Percentiles rank a stretch among this genome's conserved stretches.
These are phyloP conservation scores for Brenthis ino DNA, from an alignment of 2,888 invertebrate species.

Conservation along the genomic window DNA sequence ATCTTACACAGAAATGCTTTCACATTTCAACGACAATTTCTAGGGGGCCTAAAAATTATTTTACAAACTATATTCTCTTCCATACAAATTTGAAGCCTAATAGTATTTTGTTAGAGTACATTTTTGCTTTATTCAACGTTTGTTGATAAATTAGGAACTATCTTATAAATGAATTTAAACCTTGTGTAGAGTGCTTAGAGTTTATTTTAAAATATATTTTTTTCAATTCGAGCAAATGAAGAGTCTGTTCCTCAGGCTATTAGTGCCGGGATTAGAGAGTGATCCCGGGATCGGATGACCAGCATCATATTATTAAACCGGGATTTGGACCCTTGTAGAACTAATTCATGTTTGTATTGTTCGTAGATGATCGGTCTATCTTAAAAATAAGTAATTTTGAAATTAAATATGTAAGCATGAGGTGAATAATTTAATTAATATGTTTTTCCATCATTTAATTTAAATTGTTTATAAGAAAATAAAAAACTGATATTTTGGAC, in stretches of 20 bases:
- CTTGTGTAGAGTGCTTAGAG: slow-evolving; percentile 16
- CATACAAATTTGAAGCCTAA: slow-evolving; percentile 47
- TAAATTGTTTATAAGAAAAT: not conserved
- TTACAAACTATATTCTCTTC: slow-evolving; percentile 42
- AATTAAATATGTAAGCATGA: not conserved
- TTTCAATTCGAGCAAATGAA: slow-evolving; percentile 42
- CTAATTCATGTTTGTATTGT: slow-evolving; percentile 71
- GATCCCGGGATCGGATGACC: slow-evolving; percentile 77
- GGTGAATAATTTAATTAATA: not conserved
- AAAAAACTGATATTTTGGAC: not conserved
- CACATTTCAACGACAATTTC: slow-evolving; percentile 62
- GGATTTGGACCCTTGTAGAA: slow-evolving; percentile 73
- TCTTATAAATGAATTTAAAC: slow-evolving; percentile 17
- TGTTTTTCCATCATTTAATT: not conserved
- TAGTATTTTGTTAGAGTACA: not conserved
- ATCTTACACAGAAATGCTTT: slow-evolving; percentile 81
- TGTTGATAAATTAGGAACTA: not conserved
- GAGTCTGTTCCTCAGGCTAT: slow-evolving; percentile 61
- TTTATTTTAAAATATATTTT: slow-evolving; percentile 27
- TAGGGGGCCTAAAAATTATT: slow-evolving; percentile 66
- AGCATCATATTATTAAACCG: slow-evolving; percentile 72
- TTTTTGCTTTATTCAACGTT: not conserved
- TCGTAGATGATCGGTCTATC: slow-evolving; percentile 14
- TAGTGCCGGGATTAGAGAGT: slow-evolving; percentile 76
- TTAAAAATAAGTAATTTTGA: slow-evolving; percentile 11